Conservation (phyloP, 2,113 vertebrate genomes). For the Aldabrachelys gigantea region DNA sequence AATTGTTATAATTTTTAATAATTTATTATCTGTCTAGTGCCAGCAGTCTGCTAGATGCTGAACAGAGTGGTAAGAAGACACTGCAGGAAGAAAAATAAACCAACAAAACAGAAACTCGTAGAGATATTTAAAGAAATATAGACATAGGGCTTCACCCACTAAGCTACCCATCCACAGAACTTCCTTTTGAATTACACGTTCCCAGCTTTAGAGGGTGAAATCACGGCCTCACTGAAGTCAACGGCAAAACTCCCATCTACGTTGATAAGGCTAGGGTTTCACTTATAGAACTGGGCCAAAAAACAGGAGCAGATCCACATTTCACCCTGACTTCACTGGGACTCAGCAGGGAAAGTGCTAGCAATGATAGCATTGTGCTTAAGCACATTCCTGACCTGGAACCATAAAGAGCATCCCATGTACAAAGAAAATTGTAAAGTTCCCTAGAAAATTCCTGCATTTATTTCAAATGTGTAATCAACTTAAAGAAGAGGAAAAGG, state of each 20-base stretch:
- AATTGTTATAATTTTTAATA: background rate
- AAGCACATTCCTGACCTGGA: background rate
- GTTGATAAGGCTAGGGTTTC: background rate
- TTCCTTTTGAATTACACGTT: background rate
- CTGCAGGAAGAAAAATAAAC: background rate
- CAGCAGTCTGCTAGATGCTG: background rate
- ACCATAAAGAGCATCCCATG: background rate
- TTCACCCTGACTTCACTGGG: background rate
- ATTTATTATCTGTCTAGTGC: background rate
- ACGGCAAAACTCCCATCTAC: background rate
- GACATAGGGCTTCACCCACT: background rate
- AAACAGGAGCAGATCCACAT: background rate
- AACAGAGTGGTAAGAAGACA: background rate
- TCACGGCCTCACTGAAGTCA: background rate
- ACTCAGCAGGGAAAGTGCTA: background rate
- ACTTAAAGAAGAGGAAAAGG: background rate
- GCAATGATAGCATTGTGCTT: background rate
- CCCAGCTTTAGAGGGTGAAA: background rate
- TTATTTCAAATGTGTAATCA: background rate
- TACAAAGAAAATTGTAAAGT: background rate
- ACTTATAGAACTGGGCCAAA: background rate
- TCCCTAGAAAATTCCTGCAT: background rate
- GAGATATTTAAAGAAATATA: background rate
- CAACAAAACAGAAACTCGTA: background rate
- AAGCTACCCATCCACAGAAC: background rate